Conservation (phyloP, 2,113 vertebrate species). For the Deroptyus accipitrinus region DNA sequence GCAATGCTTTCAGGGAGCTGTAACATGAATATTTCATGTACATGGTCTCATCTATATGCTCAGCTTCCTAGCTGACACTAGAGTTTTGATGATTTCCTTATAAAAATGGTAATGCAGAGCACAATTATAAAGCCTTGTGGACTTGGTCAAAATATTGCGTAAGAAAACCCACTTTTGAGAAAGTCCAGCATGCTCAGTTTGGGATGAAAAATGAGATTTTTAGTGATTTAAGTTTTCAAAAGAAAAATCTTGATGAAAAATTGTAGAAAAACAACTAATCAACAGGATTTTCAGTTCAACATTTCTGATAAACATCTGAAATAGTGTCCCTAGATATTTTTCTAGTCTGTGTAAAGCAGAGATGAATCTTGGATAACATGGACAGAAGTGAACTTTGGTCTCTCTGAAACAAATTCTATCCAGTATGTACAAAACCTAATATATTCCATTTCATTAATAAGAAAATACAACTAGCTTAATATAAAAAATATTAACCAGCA, state of each 20-base stretch:
- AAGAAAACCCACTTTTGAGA: neutral
- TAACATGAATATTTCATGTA: slow-evolving; percentile 20
- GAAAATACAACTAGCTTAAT: neutral
- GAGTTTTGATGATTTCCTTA: neutral
- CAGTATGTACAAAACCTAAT: neutral
- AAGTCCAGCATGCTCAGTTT: neutral
- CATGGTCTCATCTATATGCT: neutral
- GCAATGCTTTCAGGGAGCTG: neutral
- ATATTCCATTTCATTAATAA: neutral
- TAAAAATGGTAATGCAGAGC: neutral
- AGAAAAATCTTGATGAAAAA: neutral
- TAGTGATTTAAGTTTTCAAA: neutral
- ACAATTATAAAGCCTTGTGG: neutral
- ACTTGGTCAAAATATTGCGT: neutral
- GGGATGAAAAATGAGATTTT: neutral
- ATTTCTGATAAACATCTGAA: neutral
- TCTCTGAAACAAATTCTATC: neutral
- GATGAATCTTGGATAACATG: neutral
- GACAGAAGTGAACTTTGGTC: neutral
- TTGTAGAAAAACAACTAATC: neutral
- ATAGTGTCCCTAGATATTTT: neutral
- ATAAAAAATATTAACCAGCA: neutral
- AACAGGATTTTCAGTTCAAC: neutral
- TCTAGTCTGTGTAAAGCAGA: neutral
- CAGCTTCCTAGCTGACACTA: neutral